phyloP scores from a whole-genome alignment of 2,797 vertebrate genomes.

The Channa striata region DNA sequence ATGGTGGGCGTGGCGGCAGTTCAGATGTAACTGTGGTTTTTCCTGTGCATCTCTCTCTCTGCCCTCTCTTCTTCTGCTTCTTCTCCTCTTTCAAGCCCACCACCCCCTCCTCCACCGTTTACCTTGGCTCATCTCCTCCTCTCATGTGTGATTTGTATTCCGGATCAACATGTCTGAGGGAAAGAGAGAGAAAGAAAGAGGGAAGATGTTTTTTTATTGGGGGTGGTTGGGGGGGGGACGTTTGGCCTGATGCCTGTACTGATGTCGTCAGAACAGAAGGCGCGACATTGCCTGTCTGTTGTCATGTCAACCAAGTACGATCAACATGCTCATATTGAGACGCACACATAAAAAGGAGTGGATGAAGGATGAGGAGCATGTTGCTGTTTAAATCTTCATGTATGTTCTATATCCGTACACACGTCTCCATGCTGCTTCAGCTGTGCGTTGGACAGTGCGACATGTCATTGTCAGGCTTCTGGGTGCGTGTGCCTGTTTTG shows the following conservation, averaged over 20 bases:
- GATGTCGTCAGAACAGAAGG: slow-evolving; percentile 77
- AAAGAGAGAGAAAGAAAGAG: slow-evolving; percentile 23
- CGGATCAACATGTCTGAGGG: slow-evolving; percentile 69
- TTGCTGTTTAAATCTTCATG: slow-evolving; percentile 14
- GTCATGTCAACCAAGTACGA: slow-evolving; percentile 80
- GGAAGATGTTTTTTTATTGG: slow-evolving; percentile 48
- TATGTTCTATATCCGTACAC: slow-evolving; percentile 13
- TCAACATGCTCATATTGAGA: slow-evolving; percentile 44
- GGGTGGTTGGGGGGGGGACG: slow-evolving; percentile 1
- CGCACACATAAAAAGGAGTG: slow-evolving; percentile 17
- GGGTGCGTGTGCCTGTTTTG: slow-evolving; percentile 42
- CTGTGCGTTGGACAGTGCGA: slow-evolving; percentile 31
- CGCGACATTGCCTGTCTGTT: slow-evolving; percentile 75
- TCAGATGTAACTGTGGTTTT: slow-evolving; percentile 42
- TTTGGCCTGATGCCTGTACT: slow-evolving; percentile 74
- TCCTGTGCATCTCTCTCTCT: slow-evolving; percentile 13
- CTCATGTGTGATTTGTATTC: slow-evolving; percentile 72
- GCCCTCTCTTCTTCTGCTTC: not conserved
- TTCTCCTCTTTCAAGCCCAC: not conserved
- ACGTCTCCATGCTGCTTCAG: slow-evolving; percentile 10
- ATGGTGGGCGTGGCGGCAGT: slow-evolving; percentile 37
- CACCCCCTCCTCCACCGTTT: slow-evolving; percentile 31
- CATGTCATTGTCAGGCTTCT: slow-evolving; percentile 49
- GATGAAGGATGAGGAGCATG: slow-evolving; percentile 5
- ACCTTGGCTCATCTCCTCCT: slow-evolving; percentile 32